Conservation (phyloP, 2,888 invertebrate species). For the Iselma pallidipennis region DNA sequence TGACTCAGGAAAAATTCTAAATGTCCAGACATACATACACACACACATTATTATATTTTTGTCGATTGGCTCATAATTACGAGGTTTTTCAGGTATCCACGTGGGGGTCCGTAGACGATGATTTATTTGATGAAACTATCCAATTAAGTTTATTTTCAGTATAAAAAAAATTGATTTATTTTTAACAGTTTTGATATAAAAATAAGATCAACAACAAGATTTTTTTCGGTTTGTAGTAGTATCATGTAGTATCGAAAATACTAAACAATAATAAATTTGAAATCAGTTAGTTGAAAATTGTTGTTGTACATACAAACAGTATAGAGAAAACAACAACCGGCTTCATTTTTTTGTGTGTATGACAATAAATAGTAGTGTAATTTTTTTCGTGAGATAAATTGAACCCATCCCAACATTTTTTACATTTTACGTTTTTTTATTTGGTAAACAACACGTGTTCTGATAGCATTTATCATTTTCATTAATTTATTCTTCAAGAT, state of each 20-base stretch:
- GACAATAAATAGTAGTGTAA: no score
- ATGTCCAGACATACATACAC: not conserved
- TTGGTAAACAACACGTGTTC: not conserved
- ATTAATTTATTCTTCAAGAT: not conserved
- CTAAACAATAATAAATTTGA: not conserved
- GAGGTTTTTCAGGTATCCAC: not conserved
- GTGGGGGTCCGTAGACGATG: not conserved
- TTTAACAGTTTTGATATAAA: not conserved
- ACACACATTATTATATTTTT: not conserved
- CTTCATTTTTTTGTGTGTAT: no score
- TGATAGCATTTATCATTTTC: not conserved
- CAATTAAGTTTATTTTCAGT: not conserved
- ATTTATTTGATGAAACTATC: not conserved
- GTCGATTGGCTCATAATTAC: conserved; percentile 1
- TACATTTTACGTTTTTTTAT: not conserved
- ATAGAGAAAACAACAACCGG: no score
- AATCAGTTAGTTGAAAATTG: not conserved
- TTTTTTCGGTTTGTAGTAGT: no score
- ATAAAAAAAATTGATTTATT: not conserved
- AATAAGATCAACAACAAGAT: not conserved
- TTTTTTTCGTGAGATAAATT: not conserved
- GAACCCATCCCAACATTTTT: not conserved
- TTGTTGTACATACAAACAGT: no score
- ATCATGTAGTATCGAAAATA: not conserved
- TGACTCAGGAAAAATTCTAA: not conserved